Evolutionary conservation across 2,888 invertebrate species (phyloP), one percentile per base, ranked within the genome.

Genomic region (Amorpha juglandis): DNA sequence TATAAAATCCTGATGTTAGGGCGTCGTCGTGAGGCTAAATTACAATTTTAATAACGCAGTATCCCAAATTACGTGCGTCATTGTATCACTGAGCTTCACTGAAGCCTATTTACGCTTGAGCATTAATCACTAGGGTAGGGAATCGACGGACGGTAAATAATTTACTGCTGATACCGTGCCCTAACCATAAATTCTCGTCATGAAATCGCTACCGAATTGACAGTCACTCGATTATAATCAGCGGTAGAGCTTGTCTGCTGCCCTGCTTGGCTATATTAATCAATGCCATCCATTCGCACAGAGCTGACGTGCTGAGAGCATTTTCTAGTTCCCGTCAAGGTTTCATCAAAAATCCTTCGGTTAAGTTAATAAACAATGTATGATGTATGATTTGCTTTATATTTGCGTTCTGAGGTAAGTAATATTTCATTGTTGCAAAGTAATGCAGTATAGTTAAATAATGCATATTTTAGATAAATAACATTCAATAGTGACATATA

Each of bases 121-220:
- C 52, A 67, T 62, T 67, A 67, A 86, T 86, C 84, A 83, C 76
- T 64, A 65, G 71, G 70, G 70, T 69, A 68, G 75, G 69, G 72
- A 76, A 83, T 77, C 78, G 79, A 76, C 75, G 76, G 77, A 73
- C 78, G 78, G 80, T 83, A 86, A 87, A 86, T 86, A 83, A 86
- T 87, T 84, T 80, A 82, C 80, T 78, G 81, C 76, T 78, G 82
- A 80, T 79, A 78, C 75, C 74, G 79, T 71, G 73, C 73, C 75
- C 74, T 70, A 71, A 73, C 79, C 80, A 86, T 88, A 86, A 87
- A 87, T 88, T 80, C 80, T 81, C 81, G 83, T 86, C 84, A 82
- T 77, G 76, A 75, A 80, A 82, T 78, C 78, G 76, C 76, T 75
- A 71, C 78, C 68, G 74, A 80, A 81, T 82, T 82, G 87, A 86